Evolutionary conservation across 2,113 vertebrate genomes (phyloP), one percentile per base, ranked within the genome.

Genomic region (Taurulus bubalis): DNA sequence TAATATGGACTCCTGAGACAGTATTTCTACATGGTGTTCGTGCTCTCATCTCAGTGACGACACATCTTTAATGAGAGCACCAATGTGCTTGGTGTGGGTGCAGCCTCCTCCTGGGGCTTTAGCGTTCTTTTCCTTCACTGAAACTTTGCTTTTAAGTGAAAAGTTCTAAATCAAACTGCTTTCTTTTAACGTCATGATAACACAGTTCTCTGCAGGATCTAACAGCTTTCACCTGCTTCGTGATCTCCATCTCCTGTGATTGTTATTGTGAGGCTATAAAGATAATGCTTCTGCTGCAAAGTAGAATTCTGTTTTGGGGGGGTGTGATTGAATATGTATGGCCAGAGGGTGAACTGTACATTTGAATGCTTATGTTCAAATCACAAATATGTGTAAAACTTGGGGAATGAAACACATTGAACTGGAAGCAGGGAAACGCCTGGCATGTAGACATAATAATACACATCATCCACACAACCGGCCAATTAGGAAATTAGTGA

Each of bases 11-110:
- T 79, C 72, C 32, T 66, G 64, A 77, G 79, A 80, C 16, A 79
- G 71, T 58, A 82, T 82, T 82, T 15, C 60, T 42, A 62, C 70
- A 78, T 80, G 82, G 77, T 85, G 63, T 68, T 63, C 49, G 4
- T 74, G 63, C 56, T 78, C 58, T 67, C 40, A 51, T 79, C 72
- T 58, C 77, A 78, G 60, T 67, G 53, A 78, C 28, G 65, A 82
- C 77, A 83, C 79, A 63, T 77, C 65, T 71, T 82, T 85, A 80
- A 87, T 79, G 69, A 84, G 79, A 84, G 71, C 73, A 65, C 28
- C 28, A 22, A 62, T 83, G 81, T 72, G 65, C 72, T 67, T 68
- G 60, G 77, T 84, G 84, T 78, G 79, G 63, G 80, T 72, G 55
- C 68, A 75, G 38, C 32, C 75, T 84, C 70, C 79, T 80, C 75